These are phyloP conservation scores for Aporophyla nigra DNA, from an alignment of 2,888 invertebrate genomes.

Conservation along the genomic window DNA sequence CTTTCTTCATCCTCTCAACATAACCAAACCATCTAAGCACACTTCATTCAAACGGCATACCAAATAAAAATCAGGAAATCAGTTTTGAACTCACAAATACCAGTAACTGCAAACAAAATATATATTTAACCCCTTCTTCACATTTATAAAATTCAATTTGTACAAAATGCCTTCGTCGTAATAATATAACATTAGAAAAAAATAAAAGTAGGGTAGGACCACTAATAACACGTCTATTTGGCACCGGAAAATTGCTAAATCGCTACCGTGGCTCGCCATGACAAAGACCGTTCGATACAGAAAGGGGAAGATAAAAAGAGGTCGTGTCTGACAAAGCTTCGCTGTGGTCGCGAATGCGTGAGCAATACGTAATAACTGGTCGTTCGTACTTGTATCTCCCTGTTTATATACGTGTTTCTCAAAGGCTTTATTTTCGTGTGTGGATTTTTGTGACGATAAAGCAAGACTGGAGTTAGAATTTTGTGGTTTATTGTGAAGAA, in stretches of 20 bases:
- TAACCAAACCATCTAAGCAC: too few species aligned
- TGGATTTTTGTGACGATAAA: constrained; percentile 41
- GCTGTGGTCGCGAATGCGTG: constrained; percentile 69
- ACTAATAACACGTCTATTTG: constrained; percentile 72
- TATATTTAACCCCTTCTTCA: constrained; percentile 51
- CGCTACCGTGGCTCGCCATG: constrained; percentile 67
- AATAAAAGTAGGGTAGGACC: constrained; percentile 60
- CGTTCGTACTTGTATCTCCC: constrained; percentile 38
- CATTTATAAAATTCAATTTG: constrained; percentile 67
- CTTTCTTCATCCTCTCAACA: too few species aligned
- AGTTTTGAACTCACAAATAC: constrained; percentile 41
- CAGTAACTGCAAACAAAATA: constrained; percentile 40
- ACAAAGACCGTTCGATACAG: constrained; percentile 71
- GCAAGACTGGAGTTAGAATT: constrained; percentile 36
- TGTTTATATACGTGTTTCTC: constrained; percentile 55
- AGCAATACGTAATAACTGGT: constrained; percentile 71
- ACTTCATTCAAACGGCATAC: neutral
- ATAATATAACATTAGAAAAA: constrained; percentile 68
- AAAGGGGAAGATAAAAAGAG: constrained; percentile 68
- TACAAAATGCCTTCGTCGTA: constrained; percentile 42
- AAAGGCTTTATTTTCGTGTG: constrained; percentile 53
- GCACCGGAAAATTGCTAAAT: constrained; percentile 76
- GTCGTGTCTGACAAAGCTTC: constrained; percentile 67
- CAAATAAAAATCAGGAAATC: constrained; percentile 44
- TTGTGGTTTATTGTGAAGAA: constrained; percentile 39